Percentiles rank a stretch among this genome's conserved stretches.
Evolutionary conservation across 2,113 vertebrate species (phyloP).

Genomic region (Mastomys natalensis): DNA sequence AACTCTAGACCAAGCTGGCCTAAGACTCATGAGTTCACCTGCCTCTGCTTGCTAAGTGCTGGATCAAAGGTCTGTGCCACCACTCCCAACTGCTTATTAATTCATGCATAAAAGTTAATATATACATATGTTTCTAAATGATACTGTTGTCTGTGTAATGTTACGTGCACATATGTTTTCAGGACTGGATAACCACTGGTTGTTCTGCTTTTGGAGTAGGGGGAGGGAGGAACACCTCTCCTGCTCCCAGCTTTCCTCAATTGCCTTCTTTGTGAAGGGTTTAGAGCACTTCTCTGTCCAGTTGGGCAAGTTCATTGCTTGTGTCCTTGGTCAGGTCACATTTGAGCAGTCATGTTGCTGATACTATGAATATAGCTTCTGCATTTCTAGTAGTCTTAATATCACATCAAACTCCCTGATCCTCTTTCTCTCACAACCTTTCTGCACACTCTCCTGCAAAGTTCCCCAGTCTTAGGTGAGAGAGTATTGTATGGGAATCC

Average conservation of each 20-base stretch:
- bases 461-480: not conserved
- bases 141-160: not conserved
- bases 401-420: not conserved
- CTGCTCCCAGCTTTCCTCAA: not conserved
- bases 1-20: not conserved
- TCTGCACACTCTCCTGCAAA: not conserved
- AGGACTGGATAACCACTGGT: not conserved
- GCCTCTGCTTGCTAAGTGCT: not conserved
- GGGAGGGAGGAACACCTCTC: not conserved
- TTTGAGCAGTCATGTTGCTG: not conserved
- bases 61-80: not conserved
- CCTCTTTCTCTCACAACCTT: not conserved
- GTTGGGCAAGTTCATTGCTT: not conserved
- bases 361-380: not conserved
- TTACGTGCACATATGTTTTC: not conserved
- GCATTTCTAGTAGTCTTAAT: not conserved
- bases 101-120: not conserved
- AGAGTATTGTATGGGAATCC: not conserved
- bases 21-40: not conserved
- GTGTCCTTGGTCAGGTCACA: not conserved
- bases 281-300: not conserved
- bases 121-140: not conserved
- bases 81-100: not conserved
- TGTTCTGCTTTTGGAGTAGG: too few species aligned
- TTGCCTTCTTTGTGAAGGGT: not conserved